Conservation (phyloP, 2,888 invertebrate genomes). For the Achlya flavicornis region DNA sequence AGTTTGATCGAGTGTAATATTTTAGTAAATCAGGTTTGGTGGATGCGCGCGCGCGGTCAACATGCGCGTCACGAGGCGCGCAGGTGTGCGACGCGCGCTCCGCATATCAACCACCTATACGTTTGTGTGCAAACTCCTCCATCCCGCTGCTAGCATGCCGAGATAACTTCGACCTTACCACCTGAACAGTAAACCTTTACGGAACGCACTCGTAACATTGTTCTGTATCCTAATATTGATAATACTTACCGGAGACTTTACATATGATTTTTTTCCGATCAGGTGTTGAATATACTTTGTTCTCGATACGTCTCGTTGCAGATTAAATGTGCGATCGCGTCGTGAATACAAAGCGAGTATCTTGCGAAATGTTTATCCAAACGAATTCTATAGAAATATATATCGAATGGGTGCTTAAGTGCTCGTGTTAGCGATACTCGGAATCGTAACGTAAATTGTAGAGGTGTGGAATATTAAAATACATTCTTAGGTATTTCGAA, state of each 20-base stretch:
- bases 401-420: conserved; percentile 34
- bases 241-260: conserved; percentile 39
- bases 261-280: conserved; percentile 49
- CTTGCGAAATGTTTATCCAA: conserved; percentile 43
- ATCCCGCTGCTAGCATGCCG: too few relatives aligned
- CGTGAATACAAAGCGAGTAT: conserved; percentile 54
- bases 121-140: conserved; percentile 10
- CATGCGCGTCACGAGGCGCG: conserved; percentile 59
- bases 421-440: conserved; percentile 20
- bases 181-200: background rate
- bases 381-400: conserved; percentile 48
- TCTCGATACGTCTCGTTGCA: conserved; percentile 50
- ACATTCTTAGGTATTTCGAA: background rate
- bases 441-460: conserved; percentile 10
- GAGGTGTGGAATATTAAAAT: conserved; percentile 9
- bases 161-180: conserved; percentile 21
- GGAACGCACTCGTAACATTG: conserved; percentile 6
- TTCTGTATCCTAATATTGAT: conserved; percentile 34
- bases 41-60: conserved; percentile 18
- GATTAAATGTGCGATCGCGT: conserved; percentile 56
- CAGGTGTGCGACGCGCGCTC: conserved; percentile 71
- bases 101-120: conserved; percentile 51
- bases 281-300: conserved; percentile 45
- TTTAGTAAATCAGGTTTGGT: conserved; percentile 26
- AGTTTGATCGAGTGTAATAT: conserved; percentile 16